Conservation (phyloP, 2,888 invertebrate species). For the Diploptera punctata region DNA sequence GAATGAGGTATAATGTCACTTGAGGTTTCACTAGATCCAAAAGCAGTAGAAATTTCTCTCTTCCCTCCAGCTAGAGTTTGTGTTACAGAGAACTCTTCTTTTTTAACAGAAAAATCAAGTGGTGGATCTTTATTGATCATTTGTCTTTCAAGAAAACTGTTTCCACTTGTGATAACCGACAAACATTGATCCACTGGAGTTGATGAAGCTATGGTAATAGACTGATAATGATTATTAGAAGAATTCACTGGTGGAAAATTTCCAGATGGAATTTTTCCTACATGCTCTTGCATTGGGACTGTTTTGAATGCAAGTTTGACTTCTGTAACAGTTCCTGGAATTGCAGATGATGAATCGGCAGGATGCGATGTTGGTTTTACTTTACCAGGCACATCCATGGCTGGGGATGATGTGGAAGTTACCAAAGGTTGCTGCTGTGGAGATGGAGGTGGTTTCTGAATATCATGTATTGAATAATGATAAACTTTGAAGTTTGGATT, state of each 20-base stretch:
- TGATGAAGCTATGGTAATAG: neutral
- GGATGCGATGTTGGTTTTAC: neutral
- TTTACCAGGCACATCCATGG: neutral
- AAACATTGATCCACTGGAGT: conserved; percentile 7
- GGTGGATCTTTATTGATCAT: neutral
- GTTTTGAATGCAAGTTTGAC: conserved; percentile 16
- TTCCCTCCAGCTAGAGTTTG: neutral
- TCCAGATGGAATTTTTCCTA: neutral
- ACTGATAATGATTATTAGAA: too few relatives aligned
- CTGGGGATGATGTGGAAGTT: conserved; percentile 14
- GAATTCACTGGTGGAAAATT: neutral
- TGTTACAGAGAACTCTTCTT: neutral
- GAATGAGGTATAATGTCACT: neutral
- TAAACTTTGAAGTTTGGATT: conserved; percentile 11
- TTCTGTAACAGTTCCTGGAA: conserved; percentile 10
- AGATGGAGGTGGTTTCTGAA: conserved; percentile 10
- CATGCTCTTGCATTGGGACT: neutral
- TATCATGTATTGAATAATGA: neutral
- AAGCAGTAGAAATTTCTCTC: neutral
- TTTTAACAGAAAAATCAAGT: conserved; percentile 14
- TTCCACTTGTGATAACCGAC: neutral
- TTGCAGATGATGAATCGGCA: neutral
- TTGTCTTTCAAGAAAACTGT: neutral
- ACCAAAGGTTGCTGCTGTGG: conserved; percentile 17
- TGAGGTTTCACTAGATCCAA: neutral